phyloP scores from a whole-genome alignment of 92 coral and sea anemone genomes.

The Parazoanthus darwini region DNA sequence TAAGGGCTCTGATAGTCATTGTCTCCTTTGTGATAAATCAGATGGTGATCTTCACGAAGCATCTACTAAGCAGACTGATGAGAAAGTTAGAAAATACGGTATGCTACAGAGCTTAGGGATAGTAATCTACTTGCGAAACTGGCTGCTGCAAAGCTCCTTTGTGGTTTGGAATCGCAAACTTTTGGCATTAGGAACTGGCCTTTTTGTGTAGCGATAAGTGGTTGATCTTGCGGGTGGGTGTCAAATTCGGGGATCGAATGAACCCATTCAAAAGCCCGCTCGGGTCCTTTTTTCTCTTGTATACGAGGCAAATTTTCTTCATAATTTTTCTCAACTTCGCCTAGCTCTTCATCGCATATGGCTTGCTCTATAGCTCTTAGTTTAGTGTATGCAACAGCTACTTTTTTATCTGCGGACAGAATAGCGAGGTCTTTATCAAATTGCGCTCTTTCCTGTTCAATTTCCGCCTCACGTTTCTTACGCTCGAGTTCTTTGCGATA shows the following conservation, averaged over 20 bases:
- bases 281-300: neutral
- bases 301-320: neutral
- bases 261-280: constrained; percentile 7
- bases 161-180: neutral
- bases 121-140: constrained; percentile 52
- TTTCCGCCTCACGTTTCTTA: too few species aligned
- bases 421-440: too few species aligned
- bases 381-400: neutral
- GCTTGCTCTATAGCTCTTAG: constrained; percentile 31
- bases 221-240: neutral
- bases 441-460: too few species aligned
- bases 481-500: too few species aligned
- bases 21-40: constrained; percentile 53
- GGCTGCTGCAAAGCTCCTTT: constrained; percentile 15
- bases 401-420: too few species aligned
- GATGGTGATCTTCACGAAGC: constrained; percentile 54
- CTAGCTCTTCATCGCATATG: neutral
- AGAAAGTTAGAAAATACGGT: constrained; percentile 46
- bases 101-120: constrained; percentile 48
- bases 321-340: neutral
- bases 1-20: constrained; percentile 26
- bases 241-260: neutral
- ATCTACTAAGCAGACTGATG: constrained; percentile 54
- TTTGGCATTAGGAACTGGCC: neutral
- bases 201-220: neutral